These are phyloP conservation scores for Petrophora chlorosata DNA, from an alignment of 2,888 invertebrate genomes.

Conservation along the genomic window DNA sequence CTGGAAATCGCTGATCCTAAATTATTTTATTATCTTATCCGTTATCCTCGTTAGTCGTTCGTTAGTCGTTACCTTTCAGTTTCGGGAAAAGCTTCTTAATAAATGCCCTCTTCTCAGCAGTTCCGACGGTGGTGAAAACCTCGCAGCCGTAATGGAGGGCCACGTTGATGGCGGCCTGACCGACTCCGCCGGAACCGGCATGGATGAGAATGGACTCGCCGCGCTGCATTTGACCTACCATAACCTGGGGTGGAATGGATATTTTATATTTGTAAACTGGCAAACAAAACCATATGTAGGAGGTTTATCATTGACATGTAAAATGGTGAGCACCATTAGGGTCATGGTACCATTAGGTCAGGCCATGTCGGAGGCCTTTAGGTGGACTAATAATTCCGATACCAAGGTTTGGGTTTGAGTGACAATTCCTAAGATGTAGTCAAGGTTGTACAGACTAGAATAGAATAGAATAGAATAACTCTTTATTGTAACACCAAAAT, in stretches of 20 bases:
- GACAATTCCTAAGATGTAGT: no score
- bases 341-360: no score
- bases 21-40: no score
- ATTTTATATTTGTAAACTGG: neutral
- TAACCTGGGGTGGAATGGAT: constrained; percentile 50
- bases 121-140: constrained; percentile 97
- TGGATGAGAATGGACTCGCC: constrained; percentile 96
- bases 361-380: no score
- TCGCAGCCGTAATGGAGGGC: constrained; percentile 94
- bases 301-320: neutral
- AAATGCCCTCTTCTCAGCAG: constrained; percentile 93
- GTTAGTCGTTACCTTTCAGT: constrained; percentile 83
- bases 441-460: no score
- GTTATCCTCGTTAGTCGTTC: no score
- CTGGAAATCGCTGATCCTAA: no score
- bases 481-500: no score
- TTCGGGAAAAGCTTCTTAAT: constrained; percentile 94
- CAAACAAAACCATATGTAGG: neutral
- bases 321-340: no score
- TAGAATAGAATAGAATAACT: no score
- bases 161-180: constrained; percentile 98
- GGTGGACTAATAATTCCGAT: no score
- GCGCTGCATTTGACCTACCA: constrained; percentile 89
- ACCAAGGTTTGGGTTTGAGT: no score
- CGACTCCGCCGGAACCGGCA: constrained; percentile 98